Conservation (phyloP, 2,797 vertebrate species). For the Notolepis coatsorum region DNA sequence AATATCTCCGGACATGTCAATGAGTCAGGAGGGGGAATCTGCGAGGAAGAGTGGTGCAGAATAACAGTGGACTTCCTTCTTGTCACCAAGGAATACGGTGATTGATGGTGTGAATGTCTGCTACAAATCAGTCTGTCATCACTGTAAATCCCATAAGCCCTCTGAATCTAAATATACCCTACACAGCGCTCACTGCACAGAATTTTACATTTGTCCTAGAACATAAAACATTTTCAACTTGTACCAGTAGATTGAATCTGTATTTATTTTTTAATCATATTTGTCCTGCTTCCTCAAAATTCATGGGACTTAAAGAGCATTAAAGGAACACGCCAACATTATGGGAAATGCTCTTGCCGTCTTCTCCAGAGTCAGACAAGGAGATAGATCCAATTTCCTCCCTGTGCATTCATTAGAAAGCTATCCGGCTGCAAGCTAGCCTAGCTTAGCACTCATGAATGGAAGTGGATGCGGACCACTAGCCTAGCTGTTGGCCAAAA, state of each 20-base stretch:
- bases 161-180: constrained; percentile 12
- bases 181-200: background rate
- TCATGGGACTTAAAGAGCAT: background rate
- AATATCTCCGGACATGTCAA: background rate
- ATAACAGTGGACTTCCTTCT: background rate
- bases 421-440: too few relatives aligned
- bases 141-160: background rate
- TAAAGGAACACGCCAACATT: too few relatives aligned
- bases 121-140: background rate
- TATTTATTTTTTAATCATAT: background rate
- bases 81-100: background rate
- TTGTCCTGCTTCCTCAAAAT: background rate
- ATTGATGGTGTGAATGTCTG: constrained; percentile 3
- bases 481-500: too few relatives aligned
- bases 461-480: too few relatives aligned
- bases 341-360: too few relatives aligned
- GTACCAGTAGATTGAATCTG: background rate
- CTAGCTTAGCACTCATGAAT: too few relatives aligned
- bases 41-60: background rate
- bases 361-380: too few relatives aligned
- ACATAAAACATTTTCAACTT: background rate
- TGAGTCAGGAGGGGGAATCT: background rate
- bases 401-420: too few relatives aligned
- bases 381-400: too few relatives aligned
- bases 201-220: background rate